Conservation (phyloP, 2,888 invertebrate genomes). For the Monoplex corrugatus region DNA sequence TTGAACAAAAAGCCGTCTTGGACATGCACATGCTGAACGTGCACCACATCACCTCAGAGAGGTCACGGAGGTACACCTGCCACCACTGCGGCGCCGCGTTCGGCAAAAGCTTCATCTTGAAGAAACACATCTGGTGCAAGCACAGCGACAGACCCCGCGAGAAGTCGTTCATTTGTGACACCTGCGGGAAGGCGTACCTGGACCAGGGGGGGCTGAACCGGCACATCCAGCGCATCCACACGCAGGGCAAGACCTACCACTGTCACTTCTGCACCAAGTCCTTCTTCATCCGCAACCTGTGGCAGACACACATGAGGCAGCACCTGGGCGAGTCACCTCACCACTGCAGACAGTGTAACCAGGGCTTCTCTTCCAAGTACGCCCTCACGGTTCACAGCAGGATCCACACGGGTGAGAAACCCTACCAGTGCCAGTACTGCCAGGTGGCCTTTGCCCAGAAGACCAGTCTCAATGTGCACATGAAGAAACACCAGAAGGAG, state of each 20-base stretch:
- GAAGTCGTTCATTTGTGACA: not conserved
- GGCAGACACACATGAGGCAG: conserved; percentile 29
- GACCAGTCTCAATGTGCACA: conserved; percentile 28
- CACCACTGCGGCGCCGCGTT: not conserved
- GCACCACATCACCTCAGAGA: not conserved
- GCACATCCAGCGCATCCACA: not conserved
- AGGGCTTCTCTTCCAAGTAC: conserved; percentile 33
- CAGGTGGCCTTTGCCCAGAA: conserved; percentile 2
- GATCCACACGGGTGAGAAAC: conserved; percentile 47
- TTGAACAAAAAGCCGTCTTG: not conserved
- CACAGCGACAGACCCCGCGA: not conserved
- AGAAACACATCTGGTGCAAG: not conserved
- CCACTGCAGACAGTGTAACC: conserved; percentile 44
- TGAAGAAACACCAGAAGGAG: conserved; percentile 34
- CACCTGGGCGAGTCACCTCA: conserved; percentile 35
- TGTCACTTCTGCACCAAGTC: not conserved
- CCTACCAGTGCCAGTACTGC: conserved; percentile 41
- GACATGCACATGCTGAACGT: not conserved
- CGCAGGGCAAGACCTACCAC: not conserved
- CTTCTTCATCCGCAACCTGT: not conserved
- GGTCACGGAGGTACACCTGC: not conserved
- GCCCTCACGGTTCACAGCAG: conserved; percentile 35
- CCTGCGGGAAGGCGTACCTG: not conserved
- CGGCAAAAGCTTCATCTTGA: not conserved
- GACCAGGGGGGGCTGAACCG: not conserved